Conservation (phyloP, 2,797 vertebrate genomes). For the Xiphorhynchus erythropygius region DNA sequence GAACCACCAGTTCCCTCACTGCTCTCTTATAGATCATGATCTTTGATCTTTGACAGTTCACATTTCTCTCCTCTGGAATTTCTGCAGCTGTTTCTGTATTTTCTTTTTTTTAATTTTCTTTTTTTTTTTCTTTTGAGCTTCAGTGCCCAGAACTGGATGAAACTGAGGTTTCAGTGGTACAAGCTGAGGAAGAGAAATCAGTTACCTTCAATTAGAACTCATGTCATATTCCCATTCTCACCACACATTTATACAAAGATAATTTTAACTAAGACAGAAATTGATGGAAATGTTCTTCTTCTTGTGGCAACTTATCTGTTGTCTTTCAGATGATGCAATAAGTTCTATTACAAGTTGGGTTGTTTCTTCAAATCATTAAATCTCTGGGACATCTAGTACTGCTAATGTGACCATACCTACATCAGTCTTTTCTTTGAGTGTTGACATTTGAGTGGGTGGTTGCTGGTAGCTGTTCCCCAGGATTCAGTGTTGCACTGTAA, state of each 20-base stretch:
- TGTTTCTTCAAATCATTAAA: slow-evolving; percentile 4
- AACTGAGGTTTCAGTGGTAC: background rate
- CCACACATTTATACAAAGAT: background rate
- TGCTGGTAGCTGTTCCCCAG: background rate
- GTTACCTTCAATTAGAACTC: background rate
- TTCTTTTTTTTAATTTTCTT: background rate
- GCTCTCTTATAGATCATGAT: background rate
- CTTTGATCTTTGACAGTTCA: background rate
- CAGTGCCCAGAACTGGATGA: background rate
- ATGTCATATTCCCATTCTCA: background rate
- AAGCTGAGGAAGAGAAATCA: background rate
- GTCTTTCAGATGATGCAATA: slow-evolving; percentile 10
- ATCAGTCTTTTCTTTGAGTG: background rate
- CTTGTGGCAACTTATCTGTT: background rate
- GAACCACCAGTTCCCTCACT: background rate
- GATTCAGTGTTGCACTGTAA: background rate
- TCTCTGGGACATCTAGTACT: background rate
- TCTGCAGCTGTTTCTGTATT: background rate
- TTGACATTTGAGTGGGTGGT: background rate
- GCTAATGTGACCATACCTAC: slow-evolving; percentile 19
- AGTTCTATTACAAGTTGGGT: background rate
- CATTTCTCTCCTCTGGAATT: background rate
- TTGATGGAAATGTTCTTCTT: background rate
- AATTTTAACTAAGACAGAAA: background rate
- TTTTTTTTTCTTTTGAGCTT: background rate